Conservation (phyloP, 2,888 invertebrate species). For the Mesorhabditis spiculigera region DNA sequence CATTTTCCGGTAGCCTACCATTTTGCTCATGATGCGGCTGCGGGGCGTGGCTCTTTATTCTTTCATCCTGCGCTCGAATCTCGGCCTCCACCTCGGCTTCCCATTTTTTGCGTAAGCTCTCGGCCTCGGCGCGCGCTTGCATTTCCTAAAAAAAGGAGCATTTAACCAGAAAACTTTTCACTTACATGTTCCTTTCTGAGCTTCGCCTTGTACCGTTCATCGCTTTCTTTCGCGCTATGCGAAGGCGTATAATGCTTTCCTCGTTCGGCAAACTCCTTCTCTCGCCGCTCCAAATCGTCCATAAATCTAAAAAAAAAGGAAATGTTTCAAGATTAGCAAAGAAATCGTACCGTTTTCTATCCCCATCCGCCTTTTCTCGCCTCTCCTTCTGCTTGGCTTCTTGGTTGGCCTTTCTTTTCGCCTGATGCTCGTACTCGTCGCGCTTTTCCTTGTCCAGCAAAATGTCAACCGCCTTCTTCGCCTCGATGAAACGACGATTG, state of each 20-base stretch:
- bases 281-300: slow-evolving; percentile 30
- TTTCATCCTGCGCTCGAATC: slow-evolving; percentile 19
- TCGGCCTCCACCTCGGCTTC: slow-evolving; percentile 30
- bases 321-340: background rate
- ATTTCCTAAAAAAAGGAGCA: slow-evolving; percentile 14
- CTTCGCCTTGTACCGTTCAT: slow-evolving; percentile 16
- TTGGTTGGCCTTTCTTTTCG: slow-evolving; percentile 18
- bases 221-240: slow-evolving; percentile 8
- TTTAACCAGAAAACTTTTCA: background rate
- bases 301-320: slow-evolving; percentile 12
- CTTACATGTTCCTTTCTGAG: slow-evolving; percentile 14
- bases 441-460: slow-evolving; percentile 33
- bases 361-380: slow-evolving; percentile 31
- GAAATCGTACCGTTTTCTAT: slow-evolving; percentile 18
- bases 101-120: slow-evolving; percentile 23
- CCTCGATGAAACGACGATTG: slow-evolving; percentile 28
- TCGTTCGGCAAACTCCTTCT: slow-evolving; percentile 21
- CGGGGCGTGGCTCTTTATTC: background rate
- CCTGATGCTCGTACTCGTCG: slow-evolving; percentile 16
- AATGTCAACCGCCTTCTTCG: slow-evolving; percentile 38
- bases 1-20: no score
- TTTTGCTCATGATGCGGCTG: slow-evolving; percentile 4
- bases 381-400: slow-evolving; percentile 14
- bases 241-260: background rate
- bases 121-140: slow-evolving; percentile 24